These are phyloP conservation scores for Chloroceryle amazona DNA, from an alignment of 2,797 vertebrate species.

Conservation along the genomic window DNA sequence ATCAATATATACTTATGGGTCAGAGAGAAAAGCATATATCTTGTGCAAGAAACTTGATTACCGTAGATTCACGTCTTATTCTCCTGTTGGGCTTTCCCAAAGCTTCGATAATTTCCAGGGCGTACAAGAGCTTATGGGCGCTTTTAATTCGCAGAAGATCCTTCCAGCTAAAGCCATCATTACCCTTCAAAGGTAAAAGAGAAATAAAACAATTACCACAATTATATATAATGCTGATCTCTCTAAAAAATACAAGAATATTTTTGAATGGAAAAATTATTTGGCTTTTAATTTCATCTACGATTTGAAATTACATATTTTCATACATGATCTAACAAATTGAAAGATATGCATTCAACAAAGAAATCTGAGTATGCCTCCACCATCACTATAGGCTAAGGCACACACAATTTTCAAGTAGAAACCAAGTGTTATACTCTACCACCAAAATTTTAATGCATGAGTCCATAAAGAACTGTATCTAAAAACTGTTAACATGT, in stretches of 20 bases:
- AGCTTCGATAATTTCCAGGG: constrained; percentile 98
- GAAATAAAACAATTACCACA: background rate
- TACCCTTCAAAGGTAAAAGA: constrained; percentile 80
- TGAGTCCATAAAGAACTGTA: background rate
- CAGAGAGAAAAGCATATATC: background rate
- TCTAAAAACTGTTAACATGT: background rate
- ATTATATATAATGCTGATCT: background rate
- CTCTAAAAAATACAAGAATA: background rate
- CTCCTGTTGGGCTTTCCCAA: constrained; percentile 96
- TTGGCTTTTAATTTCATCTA: background rate
- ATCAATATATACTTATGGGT: background rate
- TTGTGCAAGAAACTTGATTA: constrained; percentile 64
- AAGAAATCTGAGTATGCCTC: background rate
- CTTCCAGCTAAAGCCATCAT: constrained; percentile 95
- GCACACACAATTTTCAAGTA: background rate
- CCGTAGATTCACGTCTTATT: constrained; percentile 96
- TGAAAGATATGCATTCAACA: background rate
- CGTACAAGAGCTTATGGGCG: constrained; percentile 96
- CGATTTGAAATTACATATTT: background rate
- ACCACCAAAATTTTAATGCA: background rate
- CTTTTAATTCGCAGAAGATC: constrained; percentile 96
- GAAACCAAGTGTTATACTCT: background rate
- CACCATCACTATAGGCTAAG: background rate
- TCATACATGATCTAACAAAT: background rate
- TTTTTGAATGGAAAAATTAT: background rate